Base-by-base conservation (phyloP, 2,888 invertebrate genomes). In the Diachrysia chrysitis region DNA sequence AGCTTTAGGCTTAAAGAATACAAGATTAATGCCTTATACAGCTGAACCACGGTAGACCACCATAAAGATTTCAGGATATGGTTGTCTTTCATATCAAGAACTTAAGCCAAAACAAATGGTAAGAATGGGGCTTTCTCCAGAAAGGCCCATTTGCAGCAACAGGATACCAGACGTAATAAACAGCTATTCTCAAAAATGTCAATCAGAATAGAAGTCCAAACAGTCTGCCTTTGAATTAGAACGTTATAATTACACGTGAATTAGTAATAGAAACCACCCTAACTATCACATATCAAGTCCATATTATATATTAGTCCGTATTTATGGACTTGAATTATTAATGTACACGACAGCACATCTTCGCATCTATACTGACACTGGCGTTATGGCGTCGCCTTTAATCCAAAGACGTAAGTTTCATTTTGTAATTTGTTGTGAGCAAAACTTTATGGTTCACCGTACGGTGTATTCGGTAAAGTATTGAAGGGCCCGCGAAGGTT, bases 381-480 rank as follows among this genome's bases (percentile, higher is more conserved):
- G 4, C 16, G 3, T 16, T 3, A 16, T 4, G 16, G 4, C 16
- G 3, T 16, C 14, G 37, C 16, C 37, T 37, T n/a, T 42, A 42
- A n/a, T n/a, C 6, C n/a, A 5, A n/a, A 4, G 5, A n/a, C 2
- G 3, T 42, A 42, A 5, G n/a, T 5, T 42, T 29, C 37, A 57
- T 63, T 57, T 35, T 7, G 9, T 35, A 14, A 17, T 48, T 21
- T 21, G 29, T 29, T 58, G 0, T 1, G 54, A 32, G 62, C 48
- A 35, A 17, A 58, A 61, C 25, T 76, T 53, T 65, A 71, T 72
- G 61, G 76, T 61, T 65, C 61, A 51, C 42, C 35, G 29, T 21
- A 29, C 10, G 32, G 53, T 61, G 61, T 48, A 42, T 62, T 58
- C 59, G n/a, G 35, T 60, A n/a, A 35, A 21, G 35, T 53, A 59